Base-by-base conservation (phyloP, 2,888 invertebrate genomes). In the Antheraea assamensis region DNA sequence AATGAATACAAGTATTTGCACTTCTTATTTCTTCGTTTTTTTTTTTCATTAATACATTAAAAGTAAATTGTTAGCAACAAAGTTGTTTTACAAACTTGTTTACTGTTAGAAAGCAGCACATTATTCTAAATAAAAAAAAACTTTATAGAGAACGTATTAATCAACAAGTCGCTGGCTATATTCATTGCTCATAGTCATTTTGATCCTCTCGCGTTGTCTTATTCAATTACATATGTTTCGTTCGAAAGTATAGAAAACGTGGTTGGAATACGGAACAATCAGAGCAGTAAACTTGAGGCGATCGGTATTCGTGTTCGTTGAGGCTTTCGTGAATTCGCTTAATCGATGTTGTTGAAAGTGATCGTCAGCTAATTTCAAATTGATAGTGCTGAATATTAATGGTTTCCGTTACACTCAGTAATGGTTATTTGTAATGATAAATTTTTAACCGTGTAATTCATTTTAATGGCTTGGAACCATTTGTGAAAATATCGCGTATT, bases 211-310 rank as follows among this genome's bases (percentile, higher is more conserved):
- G 24, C 21, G 70, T 30, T 35, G 15, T 70, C 42, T 73, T 47
- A 27, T 73, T 31, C 70, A 73, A 42, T 70, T 31, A 70, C 70
- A 55, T 70, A 71, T 73, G 52, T 76, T 74, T 73, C 64, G 74
- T 64, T 78, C 80, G 87, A 87, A 85, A 86, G 86, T 78, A 75
- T 83, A 80, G 84, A 82, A 82, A 83, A 78, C 83, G 82, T 79
- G 79, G 75, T 72, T 76, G 74, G 76, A 77, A 75, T 77, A 77
- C 77, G 77, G 80, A 81, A 79, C 79, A 86, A 88, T 83, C 82
- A 85, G 83, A 85, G 82, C 84, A 80, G 74, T 73, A 76, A n/a
- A 78, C 66, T 47, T 30, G 47, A 61, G 58, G 35, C 70, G 31
- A 72, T 72, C 74, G 52, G 71, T 74, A 58, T 58, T 58, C 42